Conservation (phyloP, 2,797 vertebrate species). For the Melanotaenia boesemani region DNA sequence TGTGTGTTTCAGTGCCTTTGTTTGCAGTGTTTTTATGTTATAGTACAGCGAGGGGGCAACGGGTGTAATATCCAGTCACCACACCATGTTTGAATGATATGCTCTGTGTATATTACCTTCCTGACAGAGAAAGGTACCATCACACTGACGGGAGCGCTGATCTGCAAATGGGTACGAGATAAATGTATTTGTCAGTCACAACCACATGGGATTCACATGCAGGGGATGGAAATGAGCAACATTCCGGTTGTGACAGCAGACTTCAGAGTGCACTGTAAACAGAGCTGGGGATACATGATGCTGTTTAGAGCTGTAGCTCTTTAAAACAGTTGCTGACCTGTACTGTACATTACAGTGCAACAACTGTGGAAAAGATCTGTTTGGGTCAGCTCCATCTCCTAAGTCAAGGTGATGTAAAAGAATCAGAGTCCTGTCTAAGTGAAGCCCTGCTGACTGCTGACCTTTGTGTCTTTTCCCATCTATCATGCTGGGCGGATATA, state of each 20-base stretch:
- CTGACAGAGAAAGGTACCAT: conserved; percentile 62
- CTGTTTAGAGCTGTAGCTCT: conserved; percentile 39
- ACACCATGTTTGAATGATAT: conserved; percentile 39
- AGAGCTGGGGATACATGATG: conserved; percentile 14
- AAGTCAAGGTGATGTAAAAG: conserved; percentile 81
- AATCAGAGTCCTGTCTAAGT: conserved; percentile 77
- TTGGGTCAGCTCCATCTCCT: conserved; percentile 73
- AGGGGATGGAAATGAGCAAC: conserved; percentile 31
- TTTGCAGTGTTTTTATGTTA: conserved; percentile 6
- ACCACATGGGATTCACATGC: conserved; percentile 68
- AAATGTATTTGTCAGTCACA: conserved; percentile 68
- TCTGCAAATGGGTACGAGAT: conserved; percentile 72
- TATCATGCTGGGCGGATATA: conserved; percentile 56
- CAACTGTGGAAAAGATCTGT: conserved; percentile 59
- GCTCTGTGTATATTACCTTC: conserved; percentile 46
- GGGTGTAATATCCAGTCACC: conserved; percentile 34
- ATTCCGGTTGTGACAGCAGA: conserved; percentile 1
- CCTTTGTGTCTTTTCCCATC: conserved; percentile 79
- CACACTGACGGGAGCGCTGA: conserved; percentile 73
- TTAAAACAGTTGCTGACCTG: conserved; percentile 70
- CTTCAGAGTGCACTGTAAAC: conserved; percentile 31
- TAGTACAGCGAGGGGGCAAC: conserved; percentile 20
- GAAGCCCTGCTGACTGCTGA: conserved; percentile 79
- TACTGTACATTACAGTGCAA: conserved; percentile 51
- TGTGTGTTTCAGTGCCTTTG: background rate